These are phyloP conservation scores for Druon quercuslanigerum DNA, from an alignment of 1,140 invertebrate species.

Conservation along the genomic window DNA sequence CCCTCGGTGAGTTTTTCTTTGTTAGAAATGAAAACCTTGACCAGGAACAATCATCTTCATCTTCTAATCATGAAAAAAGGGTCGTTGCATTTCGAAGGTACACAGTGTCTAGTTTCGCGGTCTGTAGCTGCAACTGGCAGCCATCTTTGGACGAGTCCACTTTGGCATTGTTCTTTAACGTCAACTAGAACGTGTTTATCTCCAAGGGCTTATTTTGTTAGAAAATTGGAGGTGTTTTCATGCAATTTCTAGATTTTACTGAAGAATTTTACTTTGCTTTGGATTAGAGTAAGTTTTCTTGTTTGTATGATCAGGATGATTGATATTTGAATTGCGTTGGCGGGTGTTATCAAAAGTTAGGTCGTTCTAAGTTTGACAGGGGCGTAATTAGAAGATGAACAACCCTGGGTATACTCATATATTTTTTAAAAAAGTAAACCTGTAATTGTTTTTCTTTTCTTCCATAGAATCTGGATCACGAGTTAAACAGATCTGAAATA, in stretches of 20 bases:
- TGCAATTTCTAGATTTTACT: no score
- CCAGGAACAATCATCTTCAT: not conserved
- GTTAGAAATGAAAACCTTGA: not conserved
- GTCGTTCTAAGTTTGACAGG: slow-evolving; percentile 15
- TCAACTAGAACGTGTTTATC: slow-evolving; percentile 47
- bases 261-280: no score
- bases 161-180: slow-evolving; percentile 42
- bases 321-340: no score
- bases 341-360: not conserved
- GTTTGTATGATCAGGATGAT: no score
- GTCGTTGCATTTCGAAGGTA: not conserved
- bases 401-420: no score
- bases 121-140: slow-evolving; percentile 53
- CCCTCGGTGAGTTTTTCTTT: not conserved
- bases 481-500: no score
- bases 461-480: no score
- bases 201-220: not conserved
- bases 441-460: not conserved
- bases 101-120: slow-evolving; percentile 28
- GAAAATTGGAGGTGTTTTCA: not conserved
- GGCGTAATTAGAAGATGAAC: not conserved
- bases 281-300: no score
- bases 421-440: no score
- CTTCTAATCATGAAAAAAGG: not conserved
- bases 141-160: slow-evolving; percentile 74